Base-by-base conservation (phyloP, 2,888 invertebrate species). In the Sarcophaga variegata region DNA sequence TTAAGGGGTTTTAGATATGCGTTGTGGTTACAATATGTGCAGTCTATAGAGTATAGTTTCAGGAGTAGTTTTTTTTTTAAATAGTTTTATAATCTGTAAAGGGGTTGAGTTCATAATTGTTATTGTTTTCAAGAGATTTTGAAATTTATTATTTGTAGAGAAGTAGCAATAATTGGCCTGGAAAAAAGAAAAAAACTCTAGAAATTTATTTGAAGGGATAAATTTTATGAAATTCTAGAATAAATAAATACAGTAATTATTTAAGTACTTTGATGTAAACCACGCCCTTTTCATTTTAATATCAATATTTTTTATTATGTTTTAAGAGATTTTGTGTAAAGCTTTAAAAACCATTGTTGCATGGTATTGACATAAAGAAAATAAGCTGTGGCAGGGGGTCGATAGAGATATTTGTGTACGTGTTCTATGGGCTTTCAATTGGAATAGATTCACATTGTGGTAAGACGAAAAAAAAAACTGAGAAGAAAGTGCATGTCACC, bases 1-100 rank as follows among this genome's bases (percentile, higher is more conserved):
- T 20, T 72, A 22, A 5, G 12, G 49, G 22, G 59, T 27, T n/a
- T 20, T 17, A 37, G 47, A 11, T 49, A 72, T 54, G 54, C 60
- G 37, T 60, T 27, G 54, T 62, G 22, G n/a, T 45, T n/a, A 17
- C 37, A 69, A 69, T 47, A 69, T 47, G 47, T 67, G 37, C 17
- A 25, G 63, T 59, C 45, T 59, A 66, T 66, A 17, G 54, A 22
- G 77, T 45, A 60, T 22, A 77, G 60, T 77, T 77, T 77, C 20
- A 67, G 77, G 67, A 77, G 69, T 77, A 22, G 45, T 59, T 60
- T 37, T 22, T 10, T 10, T 49, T 17, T 49, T 10, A 17, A 22
- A 69, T 47, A 47, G 12, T 69, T n/a, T 17, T 6, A n/a, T 22
- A 37, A 37, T 37, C 37, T 37, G 37, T 37, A 17, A 45, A 11